Conservation (phyloP, 2,888 invertebrate genomes). For the Rotaria sp. region DNA sequence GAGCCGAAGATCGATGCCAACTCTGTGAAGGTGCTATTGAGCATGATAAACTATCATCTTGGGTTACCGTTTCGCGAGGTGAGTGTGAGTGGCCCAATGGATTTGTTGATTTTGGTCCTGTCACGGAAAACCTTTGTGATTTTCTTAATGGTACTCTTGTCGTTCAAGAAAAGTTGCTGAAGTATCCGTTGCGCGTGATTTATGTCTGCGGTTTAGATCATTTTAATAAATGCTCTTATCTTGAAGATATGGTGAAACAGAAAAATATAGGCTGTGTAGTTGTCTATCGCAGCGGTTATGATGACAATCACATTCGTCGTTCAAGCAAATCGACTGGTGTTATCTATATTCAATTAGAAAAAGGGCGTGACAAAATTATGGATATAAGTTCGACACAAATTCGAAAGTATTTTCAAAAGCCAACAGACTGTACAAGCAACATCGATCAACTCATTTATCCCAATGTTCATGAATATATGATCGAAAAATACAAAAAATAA, state of each 20-base stretch:
- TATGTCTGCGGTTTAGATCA: conserved; percentile 5
- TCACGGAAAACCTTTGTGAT: background rate
- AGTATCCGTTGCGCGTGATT: background rate
- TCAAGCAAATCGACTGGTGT: background rate
- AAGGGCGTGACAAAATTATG: background rate
- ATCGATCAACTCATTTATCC: no score
- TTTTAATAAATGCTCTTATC: background rate
- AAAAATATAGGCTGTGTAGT: background rate
- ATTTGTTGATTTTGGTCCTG: conserved; percentile 14
- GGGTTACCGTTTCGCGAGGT: background rate
- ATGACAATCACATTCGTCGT: background rate
- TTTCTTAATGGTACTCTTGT: background rate
- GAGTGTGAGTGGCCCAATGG: background rate
- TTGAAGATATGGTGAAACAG: background rate
- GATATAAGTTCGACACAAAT: conserved; percentile 12
- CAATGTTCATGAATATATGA: no score
- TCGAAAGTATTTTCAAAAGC: background rate
- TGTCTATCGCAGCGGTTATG: background rate
- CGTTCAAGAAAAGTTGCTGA: background rate
- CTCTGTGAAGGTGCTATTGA: background rate
- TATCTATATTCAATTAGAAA: background rate
- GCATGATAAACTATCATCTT: background rate
- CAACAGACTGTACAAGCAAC: background rate
- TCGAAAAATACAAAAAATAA: no score
- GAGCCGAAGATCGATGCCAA: background rate